phyloP scores from a whole-genome alignment of 2,888 invertebrate genomes.

The Doris montereyensis region DNA sequence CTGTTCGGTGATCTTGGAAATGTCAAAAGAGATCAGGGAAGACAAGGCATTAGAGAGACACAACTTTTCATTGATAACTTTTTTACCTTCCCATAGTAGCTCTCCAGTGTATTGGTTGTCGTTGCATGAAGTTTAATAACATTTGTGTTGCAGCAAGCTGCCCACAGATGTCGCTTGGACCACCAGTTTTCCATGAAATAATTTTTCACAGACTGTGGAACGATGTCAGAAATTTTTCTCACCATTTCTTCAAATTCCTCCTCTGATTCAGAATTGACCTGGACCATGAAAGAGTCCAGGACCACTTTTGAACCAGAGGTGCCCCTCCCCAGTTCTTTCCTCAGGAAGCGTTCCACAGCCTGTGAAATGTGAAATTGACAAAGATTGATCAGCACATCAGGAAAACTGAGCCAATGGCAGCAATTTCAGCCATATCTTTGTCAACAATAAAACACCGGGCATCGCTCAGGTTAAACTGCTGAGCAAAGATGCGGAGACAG shows the following conservation, averaged over 20 bases:
- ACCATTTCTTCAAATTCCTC: not conserved
- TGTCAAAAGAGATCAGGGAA: not conserved
- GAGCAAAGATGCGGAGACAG: slow-evolving; percentile 7
- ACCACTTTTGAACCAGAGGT: not conserved
- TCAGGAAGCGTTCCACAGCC: not conserved
- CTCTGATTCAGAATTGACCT: not conserved
- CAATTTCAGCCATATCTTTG: slow-evolving; percentile 10
- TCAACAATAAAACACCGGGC: slow-evolving; percentile 10
- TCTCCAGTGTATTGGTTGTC: slow-evolving; percentile 15
- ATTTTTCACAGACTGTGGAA: slow-evolving; percentile 3
- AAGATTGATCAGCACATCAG: not conserved
- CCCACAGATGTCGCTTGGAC: slow-evolving; percentile 20
- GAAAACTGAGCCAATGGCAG: slow-evolving; percentile 6
- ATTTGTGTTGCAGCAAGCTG: slow-evolving; percentile 9
- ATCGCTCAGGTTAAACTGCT: not conserved
- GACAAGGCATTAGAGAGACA: not conserved
- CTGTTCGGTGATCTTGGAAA: not conserved
- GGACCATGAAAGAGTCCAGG: not conserved
- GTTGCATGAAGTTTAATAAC: slow-evolving; percentile 3
- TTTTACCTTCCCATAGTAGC: slow-evolving; percentile 3
- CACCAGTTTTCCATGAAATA: slow-evolving; percentile 15
- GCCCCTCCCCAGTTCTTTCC: not conserved
- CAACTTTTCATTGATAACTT: not conserved
- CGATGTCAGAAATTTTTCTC: not conserved
- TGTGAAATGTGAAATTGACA: not conserved